phyloP scores from a whole-genome alignment of 1,140 invertebrate genomes.

The Oreohelix idahoensis region DNA sequence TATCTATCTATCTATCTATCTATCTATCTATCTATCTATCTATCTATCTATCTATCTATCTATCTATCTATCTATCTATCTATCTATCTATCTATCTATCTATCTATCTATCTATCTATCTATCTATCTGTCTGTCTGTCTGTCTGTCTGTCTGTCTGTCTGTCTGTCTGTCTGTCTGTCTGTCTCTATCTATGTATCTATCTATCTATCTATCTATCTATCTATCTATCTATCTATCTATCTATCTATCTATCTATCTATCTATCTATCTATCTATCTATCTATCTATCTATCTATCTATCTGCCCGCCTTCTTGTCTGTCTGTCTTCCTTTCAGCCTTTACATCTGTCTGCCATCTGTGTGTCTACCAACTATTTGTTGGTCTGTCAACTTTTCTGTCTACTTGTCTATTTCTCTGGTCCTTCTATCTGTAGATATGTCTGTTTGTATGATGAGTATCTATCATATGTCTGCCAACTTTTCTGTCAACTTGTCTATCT shows the following conservation, averaged over 20 bases:
- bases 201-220: too few species aligned
- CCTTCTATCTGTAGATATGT: background rate
- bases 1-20: background rate
- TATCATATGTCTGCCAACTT: background rate
- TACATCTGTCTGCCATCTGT: too few species aligned
- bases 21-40: background rate
- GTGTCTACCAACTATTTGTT: too few species aligned
- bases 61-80: background rate
- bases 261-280: too few species aligned
- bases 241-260: too few species aligned
- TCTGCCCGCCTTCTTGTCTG: too few species aligned
- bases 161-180: background rate
- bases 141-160: background rate
- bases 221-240: too few species aligned
- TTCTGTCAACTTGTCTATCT: background rate
- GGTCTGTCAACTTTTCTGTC: too few species aligned
- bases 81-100: background rate
- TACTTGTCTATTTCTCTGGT: background rate
- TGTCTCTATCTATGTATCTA: background rate
- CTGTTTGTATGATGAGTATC: too few species aligned
- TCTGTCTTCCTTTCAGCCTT: too few species aligned
- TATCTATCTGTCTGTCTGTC: background rate
- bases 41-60: background rate
- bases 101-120: background rate
- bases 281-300: too few species aligned